Base-by-base conservation (phyloP, 2,797 vertebrate genomes). In the Miichthys miiuy region DNA sequence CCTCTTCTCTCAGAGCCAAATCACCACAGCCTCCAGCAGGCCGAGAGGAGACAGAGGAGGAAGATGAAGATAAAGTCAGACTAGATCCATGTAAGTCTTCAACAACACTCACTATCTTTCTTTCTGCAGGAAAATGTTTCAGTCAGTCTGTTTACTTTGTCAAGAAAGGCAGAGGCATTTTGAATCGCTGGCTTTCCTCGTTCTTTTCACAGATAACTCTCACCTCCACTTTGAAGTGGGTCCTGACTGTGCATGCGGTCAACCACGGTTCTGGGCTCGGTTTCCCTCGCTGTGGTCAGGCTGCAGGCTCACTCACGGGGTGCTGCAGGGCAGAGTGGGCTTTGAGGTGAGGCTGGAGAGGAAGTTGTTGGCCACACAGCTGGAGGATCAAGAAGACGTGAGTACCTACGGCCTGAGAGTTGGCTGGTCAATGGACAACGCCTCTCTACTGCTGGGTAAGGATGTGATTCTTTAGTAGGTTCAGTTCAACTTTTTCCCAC, bases 201-300 rank as follows among this genome's bases (percentile, higher is more conserved):
- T 66, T n/a, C 1, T 66, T 62, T 67, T 27, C 75, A 56, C 89
- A 99, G 98, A 96, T 87, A 95, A 93, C 72, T 90, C 95, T 13
- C 97, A 99, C 87, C 95, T 99, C 34, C 97, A 99, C 84, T 98
- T 99, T 76, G 93, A 96, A 68, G 95, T 95, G 65, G 93, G 90
- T 81, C 90, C 94, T 18, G 97, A 97, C 18, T 91, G 95, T 0
- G 92, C 91, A 2, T 94, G 95, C 9, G 97, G 97, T 2, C 95
- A 96, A 56, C 97, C 97, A 0, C 93, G 96, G 12, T 97, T 97
- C 81, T 96, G 95, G 55, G 95, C 95, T 81, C 95, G 91, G n/a
- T 98, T 97, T 81, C 97, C 97, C 1, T 90, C 95, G 0, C 92
- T 99, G 58, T 97, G 97, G 96, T 96, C 96, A 0, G 98, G 97